Base-by-base conservation (phyloP, 2,113 vertebrate genomes). In the Hippocampus guttulatus region DNA sequence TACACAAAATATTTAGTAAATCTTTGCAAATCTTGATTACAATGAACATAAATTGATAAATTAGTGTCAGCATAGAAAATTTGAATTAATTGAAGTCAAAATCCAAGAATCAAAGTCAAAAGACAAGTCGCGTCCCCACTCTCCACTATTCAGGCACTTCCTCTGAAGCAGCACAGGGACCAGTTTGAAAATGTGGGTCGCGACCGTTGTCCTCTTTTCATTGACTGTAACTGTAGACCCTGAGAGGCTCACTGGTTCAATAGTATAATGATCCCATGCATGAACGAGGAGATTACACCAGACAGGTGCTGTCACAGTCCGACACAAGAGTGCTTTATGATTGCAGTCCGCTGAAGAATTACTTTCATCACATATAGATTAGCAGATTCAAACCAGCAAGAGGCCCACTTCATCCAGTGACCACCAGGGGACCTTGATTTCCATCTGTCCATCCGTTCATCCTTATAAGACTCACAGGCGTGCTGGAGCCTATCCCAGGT, bases 321-420 rank as follows among this genome's bases (percentile, higher is more conserved):
- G 71, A 73, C 76, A 84, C 77, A 83, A 67, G 63, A 70, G 65
- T 60, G 84, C 76, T 84, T 81, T 82, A 67, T 76, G 78, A 58
- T 30, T 73, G 64, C 77, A 79, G 73, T 87, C 75, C 79, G 75
- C 78, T 60, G 20, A 79, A 87, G 83, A 86, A 87, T 87, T 81
- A 71, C 9, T 71, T 74, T 86, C 79, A 85, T 83, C 81, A 68
- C 76, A 78, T 45, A 88, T 45, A 88, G 87, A 90, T 89, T 76
- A 83, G 41, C 72, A 88, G 89, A 90, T 91, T 89, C 86, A 84
- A 80, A 70, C 75, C 73, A 85, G 72, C 74, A 75, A 88, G 82
- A 80, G 70, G 30, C 63, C 78, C 88, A 87, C 87, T 90, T 88
- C 2, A 45, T 18, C 4, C 58, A 38, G 5, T 33, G 27, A 61